A percentile compares a stretch with the other conserved stretches of the same genome.
phyloP scores from a whole-genome alignment of 2,113 vertebrate species.

The Nesoenas mayeri region DNA sequence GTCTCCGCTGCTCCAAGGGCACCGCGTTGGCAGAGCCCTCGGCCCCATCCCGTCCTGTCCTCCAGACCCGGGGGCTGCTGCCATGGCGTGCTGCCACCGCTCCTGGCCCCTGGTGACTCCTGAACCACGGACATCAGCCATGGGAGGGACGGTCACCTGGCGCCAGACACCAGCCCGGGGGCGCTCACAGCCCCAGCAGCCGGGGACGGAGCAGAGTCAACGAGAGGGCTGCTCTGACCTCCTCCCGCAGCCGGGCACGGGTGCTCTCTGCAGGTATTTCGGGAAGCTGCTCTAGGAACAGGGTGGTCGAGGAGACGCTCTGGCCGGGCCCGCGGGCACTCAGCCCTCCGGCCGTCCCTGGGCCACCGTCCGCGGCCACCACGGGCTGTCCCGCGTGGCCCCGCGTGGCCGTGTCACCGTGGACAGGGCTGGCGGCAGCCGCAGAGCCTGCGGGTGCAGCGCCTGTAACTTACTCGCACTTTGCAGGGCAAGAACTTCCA shows the following conservation, averaged over 20 bases:
- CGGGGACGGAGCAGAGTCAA: neutral
- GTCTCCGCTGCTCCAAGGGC: neutral
- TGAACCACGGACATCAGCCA: rapidly evolving
- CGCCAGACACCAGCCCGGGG: neutral
- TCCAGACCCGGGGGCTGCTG: neutral
- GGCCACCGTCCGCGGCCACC: neutral
- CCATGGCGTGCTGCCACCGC: too few species aligned
- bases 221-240: neutral
- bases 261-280: too few species aligned
- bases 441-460: too few species aligned
- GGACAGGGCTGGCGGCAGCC: too few species aligned
- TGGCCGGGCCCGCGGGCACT: neutral
- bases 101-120: neutral
- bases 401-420: too few species aligned
- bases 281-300: neutral
- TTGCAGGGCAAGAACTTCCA: neutral
- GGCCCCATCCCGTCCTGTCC: neutral
- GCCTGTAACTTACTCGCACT: neutral
- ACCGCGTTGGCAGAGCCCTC: neutral
- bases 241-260: neutral
- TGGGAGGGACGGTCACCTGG: neutral
- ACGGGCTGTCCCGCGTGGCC: neutral
- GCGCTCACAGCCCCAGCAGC: neutral
- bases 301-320: neutral
- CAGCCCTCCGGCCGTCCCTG: rapidly evolving